Evolutionary conservation across 2,113 vertebrate species (phyloP), one percentile per base, ranked within the genome.

Genomic region (Cynocephalus volans): DNA sequence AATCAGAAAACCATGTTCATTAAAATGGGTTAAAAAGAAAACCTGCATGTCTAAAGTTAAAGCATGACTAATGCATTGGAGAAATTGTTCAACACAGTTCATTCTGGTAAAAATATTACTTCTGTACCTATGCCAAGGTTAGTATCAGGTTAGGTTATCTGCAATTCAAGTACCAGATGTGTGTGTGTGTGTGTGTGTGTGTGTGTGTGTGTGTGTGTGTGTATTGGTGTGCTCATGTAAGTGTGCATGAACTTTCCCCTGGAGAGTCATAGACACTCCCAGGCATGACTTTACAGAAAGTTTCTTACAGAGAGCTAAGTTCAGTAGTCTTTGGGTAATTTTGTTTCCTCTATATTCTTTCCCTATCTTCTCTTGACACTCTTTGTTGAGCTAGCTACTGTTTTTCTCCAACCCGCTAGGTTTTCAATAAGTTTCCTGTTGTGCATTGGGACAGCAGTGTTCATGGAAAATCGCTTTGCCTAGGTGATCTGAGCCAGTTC

Each of bases 101-200:
- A 94, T 97, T 84, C 87, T 48, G 86, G 67, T 97, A 95, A 98
- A 98, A 98, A 98, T 98, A 97, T 97, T 90, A 95, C 97, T 95
- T 95, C 96, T 98, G 95, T 97, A 98, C 89, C n/a, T 10, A 31
- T 70, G 94, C 97, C 97, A 98, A 98, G n/a, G 69, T 95, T 92
- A 97, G 93, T 94, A 70, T 96, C 64, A 52, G 50, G 93, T 97
- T 97, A 98, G 96, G 96, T 98, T 98, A 98, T 98, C 97, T 97
- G 56, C n/a, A 95, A 41, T 84, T 73, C 24, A 83, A 97, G 77
- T 73, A 65, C 79, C 96, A 97, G 89, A 90, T 87, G 92, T 85
- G 70, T 23, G 62, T 76, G 19, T 67, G 64, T 72, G 26, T 11
- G 6, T 28, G 73, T 15, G 33, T 19, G 8, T 9, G 12, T 15